phyloP scores from a whole-genome alignment of 2,113 vertebrate species.

The Neogobius melanostomus region DNA sequence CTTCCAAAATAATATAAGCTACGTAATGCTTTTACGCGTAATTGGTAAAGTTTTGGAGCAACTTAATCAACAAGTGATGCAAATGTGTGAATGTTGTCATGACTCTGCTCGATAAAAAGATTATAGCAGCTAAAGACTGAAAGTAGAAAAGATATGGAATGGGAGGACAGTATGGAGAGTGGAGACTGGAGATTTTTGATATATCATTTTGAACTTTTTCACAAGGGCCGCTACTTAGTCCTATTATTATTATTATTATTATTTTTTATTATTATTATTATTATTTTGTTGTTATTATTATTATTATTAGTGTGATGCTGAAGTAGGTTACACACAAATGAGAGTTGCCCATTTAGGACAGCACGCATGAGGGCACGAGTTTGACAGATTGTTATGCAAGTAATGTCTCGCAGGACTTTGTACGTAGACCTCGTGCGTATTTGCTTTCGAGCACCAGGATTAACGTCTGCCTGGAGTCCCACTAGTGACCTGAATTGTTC shows the following conservation, averaged over 20 bases:
- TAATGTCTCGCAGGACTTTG: constrained; percentile 41
- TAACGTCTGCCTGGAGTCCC: constrained; percentile 50
- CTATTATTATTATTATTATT: constrained; percentile 6
- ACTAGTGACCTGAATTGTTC: constrained; percentile 10
- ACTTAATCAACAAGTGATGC: too few relatives aligned
- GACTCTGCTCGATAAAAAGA: too few relatives aligned
- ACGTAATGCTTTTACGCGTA: too few relatives aligned
- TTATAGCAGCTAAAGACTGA: too few relatives aligned
- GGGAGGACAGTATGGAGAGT: too few relatives aligned
- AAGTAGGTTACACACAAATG: constrained; percentile 2
- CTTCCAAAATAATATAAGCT: too few relatives aligned
- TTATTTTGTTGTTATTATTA: neutral
- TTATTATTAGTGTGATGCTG: constrained; percentile 15
- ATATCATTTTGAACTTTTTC: neutral
- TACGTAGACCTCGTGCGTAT: constrained; percentile 33
- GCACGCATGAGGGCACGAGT: constrained; percentile 19
- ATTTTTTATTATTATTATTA: too few relatives aligned
- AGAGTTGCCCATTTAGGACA: constrained; percentile 1
- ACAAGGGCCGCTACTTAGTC: neutral
- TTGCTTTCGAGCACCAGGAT: constrained; percentile 44
- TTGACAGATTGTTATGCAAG: constrained; percentile 57
- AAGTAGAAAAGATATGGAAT: too few relatives aligned
- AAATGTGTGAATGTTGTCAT: too few relatives aligned
- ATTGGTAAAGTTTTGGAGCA: too few relatives aligned
- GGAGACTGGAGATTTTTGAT: neutral